Evolutionary conservation across 2,888 invertebrate species (phyloP), one percentile per base, ranked within the genome.

Genomic region (Drosophila picticornis): DNA sequence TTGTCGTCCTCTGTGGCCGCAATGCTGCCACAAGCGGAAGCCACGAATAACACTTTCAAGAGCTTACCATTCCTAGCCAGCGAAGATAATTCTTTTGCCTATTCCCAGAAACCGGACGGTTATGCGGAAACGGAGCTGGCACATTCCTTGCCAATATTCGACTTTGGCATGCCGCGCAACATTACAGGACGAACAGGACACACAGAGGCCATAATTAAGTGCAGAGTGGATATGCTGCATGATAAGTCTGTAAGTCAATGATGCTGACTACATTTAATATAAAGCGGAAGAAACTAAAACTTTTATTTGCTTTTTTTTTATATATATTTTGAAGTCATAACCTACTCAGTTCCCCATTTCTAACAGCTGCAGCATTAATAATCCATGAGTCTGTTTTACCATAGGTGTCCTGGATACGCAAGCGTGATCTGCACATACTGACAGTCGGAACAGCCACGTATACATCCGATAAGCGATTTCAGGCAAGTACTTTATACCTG

Each of bases 181-280:
- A 96, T 97, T 84, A 97, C 97, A 57, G 97, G 97, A 29, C 96
- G 97, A 82, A 97, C 97, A 71, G 97, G 97, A 16, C 97, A 97
- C 94, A 96, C 97, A 75, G 91, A 92, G 73, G 97, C 97, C 59
- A 97, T 97, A 94, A 95, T 97, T 90, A 97, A 97, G 93, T 97
- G 97, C 94, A 95, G 97, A 92, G 97, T 97, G 79, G 96, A 97
- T 93, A 96, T 97, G 91, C 95, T 97, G 40, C 96, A 97, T 62
- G 97, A 97, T 94, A 97, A 97, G 94, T 97, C 97, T 94, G 97
- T 97, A 93, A 89, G 90, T 85, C 27, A 48, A 22, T 22, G 38
- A 19, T 38, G 38, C 38, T 38, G 38, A 38, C 9, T 38, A 19
- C 9, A 38, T 38, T 19, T 9, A 38, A 38, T 38, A 38, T 19